Evolutionary conservation across 2,888 invertebrate genomes (phyloP), one percentile per base, ranked within the genome.

Genomic region (Acrobasis repandana): DNA sequence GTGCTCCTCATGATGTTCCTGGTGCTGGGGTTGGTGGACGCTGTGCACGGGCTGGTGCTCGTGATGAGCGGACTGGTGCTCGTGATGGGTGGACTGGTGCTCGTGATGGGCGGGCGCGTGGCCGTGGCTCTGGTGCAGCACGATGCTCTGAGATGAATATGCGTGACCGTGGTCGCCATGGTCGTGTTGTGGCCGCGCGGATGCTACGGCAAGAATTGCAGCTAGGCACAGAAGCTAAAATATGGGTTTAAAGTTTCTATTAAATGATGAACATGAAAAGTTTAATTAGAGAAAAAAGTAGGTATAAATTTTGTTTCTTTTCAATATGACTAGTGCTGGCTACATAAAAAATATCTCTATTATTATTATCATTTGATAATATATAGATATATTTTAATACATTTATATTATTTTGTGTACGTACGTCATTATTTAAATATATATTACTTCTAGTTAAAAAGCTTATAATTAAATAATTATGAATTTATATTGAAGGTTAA

Each of bases 71-170:
- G 38, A 61, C n/a, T 49, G 48, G 20, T 60, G 38, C 16, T 65
- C 58, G 36, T 62, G 65, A 52, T 68, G 65, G 8, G 61, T 62
- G 51, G 65, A 66, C 1, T 54, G 68, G 3, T 76, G 69, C 0
- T 70, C n/a, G n/a, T n/a, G n/a, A n/a, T n/a, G n/a, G n/a, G 70
- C 0, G 51, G n/a, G 20, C 9, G 76, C 47, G 1, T 74, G 65
- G 0, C 62, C 82, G 72, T 64, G 81, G 65, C 65, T 77, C 74
- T 80, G 80, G 67, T 75, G 75, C 51, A 83, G 71, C 16, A 77
- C 74, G 15, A 79, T 70, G 63, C 68, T 77, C 57, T 80, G 80
- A 1, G 77, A 79, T 2, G 80, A 83, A 36, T 70, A 67, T 2
- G 76, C 80, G 33, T 72, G 71, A 6, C 72, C 72, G 38, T 76